Base-by-base conservation (phyloP, 2,797 vertebrate species). In the Parambassis ranga region DNA sequence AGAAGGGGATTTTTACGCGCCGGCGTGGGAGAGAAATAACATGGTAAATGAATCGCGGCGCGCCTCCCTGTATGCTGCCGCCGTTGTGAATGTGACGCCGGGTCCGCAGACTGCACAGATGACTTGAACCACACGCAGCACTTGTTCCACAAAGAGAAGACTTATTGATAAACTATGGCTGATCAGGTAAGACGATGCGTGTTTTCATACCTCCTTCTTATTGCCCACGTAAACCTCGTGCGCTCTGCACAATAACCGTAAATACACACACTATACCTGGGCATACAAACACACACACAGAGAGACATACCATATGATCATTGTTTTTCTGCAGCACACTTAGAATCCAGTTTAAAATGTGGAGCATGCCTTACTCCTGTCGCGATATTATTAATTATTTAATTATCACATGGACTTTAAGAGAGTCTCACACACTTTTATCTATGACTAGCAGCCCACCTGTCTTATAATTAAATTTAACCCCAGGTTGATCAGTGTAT, bases 171-270 rank as follows among this genome's bases (percentile, higher is more conserved):
- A n/a, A 87, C 80, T 74, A 93, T 92, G 92, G 84, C 89, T 71
- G 91, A 93, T 81, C 90, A 93, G 91, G 92, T 93, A 90, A 88
- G 85, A 48, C 7, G 23, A 76, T 41, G 0, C 10, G 13, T 18
- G 7, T 36, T 33, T 16, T 28, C 30, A n/a, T 19, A 27, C 22
- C 38, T 8, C n/a, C 13, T 8, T 38, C 24, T 48, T 7, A 6
- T 28, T 15, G 9, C 24, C 37, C 44, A 27, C 10, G n/a, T n/a
- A n/a, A 44, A 37, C 38, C 48, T 38, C 31, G 30, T 50, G 69
- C 56, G 61, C 72, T 56, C 51, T 35, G 67, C 51, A 63, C 62
- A 51, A 65, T 50, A 68, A 57, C 26, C 46, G 10, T 10, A 10
- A 18, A 38, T 27, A 5, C 5, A 16, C 8, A 15, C 47, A 24